Evolutionary conservation across 1,140 invertebrate genomes (phyloP).

Genomic region (Bradysia coprophila): DNA sequence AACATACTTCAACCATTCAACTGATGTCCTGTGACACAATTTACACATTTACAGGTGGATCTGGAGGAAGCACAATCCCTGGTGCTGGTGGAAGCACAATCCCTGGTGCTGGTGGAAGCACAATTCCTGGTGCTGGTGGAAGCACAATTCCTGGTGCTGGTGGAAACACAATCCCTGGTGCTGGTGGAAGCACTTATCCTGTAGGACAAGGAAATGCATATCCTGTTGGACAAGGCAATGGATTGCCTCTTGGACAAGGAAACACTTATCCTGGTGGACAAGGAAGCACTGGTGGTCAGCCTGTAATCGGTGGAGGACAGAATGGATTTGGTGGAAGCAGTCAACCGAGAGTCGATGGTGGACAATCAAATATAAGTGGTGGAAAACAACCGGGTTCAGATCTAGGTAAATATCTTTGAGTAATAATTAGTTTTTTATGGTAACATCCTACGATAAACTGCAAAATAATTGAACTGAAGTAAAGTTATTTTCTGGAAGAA

Average conservation of each 20-base stretch:
- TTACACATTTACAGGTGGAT: no score
- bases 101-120: neutral
- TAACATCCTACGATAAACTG: no score
- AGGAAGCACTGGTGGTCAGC: neutral
- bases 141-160: neutral
- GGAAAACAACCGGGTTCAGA: no score
- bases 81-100: neutral
- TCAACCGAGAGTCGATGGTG: no score
- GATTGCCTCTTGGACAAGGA: neutral
- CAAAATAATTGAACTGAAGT: no score
- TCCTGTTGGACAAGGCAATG: neutral
- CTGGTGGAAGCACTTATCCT: neutral
- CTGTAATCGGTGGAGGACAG: neutral
- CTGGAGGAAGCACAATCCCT: neutral
- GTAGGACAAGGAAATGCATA: neutral
- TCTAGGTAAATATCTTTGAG: no score
- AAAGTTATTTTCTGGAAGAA: no score
- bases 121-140: neutral
- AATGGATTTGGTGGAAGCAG: neutral
- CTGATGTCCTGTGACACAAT: no score
- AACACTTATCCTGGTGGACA: neutral
- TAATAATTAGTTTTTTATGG: no score
- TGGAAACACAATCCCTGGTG: neutral
- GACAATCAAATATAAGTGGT: no score
- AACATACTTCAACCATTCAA: no score